phyloP scores from a whole-genome alignment of 1,140 invertebrate genomes.

The Bombus impatiens region DNA sequence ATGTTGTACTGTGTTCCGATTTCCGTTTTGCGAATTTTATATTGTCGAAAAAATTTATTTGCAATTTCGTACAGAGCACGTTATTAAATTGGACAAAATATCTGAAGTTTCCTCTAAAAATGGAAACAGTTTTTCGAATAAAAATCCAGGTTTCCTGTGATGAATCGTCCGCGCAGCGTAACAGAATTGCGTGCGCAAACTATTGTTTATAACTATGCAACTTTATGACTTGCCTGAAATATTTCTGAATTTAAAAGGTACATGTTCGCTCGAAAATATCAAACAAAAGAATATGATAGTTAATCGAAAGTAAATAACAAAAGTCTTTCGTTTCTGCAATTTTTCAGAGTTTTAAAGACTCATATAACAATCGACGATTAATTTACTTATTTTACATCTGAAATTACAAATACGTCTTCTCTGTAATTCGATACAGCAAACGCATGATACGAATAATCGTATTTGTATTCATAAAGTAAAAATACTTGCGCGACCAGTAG shows the following conservation, averaged over 20 bases:
- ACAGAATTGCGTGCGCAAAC: not conserved
- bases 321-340: not conserved
- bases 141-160: not conserved
- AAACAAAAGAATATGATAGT: not conserved
- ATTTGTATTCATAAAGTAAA: not conserved
- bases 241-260: not conserved
- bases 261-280: not conserved
- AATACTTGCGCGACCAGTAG: not conserved
- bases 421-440: not conserved
- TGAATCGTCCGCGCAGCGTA: not conserved
- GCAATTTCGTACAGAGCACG: not conserved
- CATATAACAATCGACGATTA: not conserved
- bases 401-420: not conserved
- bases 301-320: not conserved
- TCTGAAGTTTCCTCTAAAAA: not conserved
- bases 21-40: not conserved
- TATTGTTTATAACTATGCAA: not conserved
- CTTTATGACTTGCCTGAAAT: not conserved
- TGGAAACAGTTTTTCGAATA: not conserved
- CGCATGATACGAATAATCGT: not conserved
- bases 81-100: not conserved
- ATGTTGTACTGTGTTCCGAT: not conserved
- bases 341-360: not conserved
- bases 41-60: not conserved
- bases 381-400: not conserved